These are phyloP conservation scores for Clarias pachynema DNA, from an alignment of 2,797 vertebrate genomes.

Conservation along the genomic window DNA sequence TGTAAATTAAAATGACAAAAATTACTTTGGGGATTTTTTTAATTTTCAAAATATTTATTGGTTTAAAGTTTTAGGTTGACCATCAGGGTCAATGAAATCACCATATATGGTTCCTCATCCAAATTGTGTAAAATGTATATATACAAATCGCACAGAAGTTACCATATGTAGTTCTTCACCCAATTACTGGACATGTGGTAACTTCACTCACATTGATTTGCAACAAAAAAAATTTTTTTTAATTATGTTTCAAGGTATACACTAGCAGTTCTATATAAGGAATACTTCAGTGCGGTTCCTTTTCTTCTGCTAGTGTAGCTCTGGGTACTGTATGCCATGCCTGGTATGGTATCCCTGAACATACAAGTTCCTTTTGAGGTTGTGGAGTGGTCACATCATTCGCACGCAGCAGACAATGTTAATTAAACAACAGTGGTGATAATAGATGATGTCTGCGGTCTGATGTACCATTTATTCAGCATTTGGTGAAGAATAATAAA, in stretches of 20 bases:
- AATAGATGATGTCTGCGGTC: background rate
- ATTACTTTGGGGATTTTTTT: too few species aligned
- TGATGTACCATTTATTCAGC: background rate
- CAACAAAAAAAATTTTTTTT: too few species aligned
- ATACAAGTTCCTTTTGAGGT: background rate
- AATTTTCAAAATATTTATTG: too few species aligned
- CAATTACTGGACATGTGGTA: too few species aligned
- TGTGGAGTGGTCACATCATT: background rate
- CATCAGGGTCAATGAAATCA: too few species aligned
- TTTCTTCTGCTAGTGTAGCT: background rate
- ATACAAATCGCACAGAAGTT: too few species aligned
- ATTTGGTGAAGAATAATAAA: background rate
- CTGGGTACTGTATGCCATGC: background rate
- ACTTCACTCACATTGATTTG: too few species aligned
- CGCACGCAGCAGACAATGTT: background rate
- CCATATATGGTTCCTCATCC: too few species aligned
- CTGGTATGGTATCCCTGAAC: background rate
- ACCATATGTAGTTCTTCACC: too few species aligned
- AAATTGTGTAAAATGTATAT: too few species aligned
- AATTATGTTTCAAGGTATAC: background rate
- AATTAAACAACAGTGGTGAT: background rate
- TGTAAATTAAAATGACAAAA: too few species aligned
- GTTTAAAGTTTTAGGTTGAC: too few species aligned
- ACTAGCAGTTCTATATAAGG: background rate
- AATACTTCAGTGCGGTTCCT: background rate